Evolutionary conservation across 2,113 vertebrate genomes (phyloP).

Genomic region (Otolemur garnettii): DNA sequence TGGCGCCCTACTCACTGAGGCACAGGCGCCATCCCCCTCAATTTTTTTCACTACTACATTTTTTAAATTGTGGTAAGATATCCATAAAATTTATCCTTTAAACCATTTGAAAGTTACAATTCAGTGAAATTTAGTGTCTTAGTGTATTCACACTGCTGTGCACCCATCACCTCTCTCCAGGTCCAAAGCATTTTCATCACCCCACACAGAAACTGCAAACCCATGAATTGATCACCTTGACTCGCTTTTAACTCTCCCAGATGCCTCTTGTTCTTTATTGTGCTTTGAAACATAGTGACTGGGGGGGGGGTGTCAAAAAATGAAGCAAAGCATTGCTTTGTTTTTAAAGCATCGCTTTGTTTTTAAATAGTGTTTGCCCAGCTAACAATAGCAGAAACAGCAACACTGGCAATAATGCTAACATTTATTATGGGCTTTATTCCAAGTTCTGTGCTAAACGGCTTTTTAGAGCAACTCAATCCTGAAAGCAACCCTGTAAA

Average conservation of each 20-base stretch:
- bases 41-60: neutral
- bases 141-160: neutral
- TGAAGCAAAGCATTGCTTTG: neutral
- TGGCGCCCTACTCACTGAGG: too few relatives aligned
- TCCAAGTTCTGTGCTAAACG: neutral
- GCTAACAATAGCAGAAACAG: neutral
- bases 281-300: neutral
- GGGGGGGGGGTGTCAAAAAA: neutral
- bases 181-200: neutral
- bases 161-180: too few relatives aligned
- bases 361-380: neutral
- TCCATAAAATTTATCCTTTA: neutral
- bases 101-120: neutral
- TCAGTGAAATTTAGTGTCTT: neutral
- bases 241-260: neutral
- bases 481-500: neutral
- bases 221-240: neutral
- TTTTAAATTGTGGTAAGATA: conserved; percentile 25
- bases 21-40: neutral
- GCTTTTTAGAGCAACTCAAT: neutral
- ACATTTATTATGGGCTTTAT: neutral
- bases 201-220: neutral
- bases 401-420: neutral
- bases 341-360: neutral
- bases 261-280: neutral